A percentile compares a stretch with the other conserved stretches of the same genome.
phyloP scores from a whole-genome alignment of 1,140 invertebrate species.

The Drosophila pandora region DNA sequence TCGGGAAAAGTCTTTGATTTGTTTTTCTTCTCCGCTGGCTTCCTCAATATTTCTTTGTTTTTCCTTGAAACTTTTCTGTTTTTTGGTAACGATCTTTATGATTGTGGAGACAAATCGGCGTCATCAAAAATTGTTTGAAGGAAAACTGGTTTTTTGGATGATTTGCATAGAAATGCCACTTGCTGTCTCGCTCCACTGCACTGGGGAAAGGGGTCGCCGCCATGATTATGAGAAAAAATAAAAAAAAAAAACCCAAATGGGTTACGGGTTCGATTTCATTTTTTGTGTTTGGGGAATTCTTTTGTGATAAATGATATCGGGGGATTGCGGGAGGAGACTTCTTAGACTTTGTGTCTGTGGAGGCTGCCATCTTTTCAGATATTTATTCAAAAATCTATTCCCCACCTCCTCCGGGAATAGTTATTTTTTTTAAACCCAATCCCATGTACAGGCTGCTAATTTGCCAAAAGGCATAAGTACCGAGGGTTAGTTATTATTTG shows the following conservation, averaged over 20 bases:
- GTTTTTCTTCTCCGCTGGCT: conserved; percentile 16
- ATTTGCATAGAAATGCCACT: conserved; percentile 72
- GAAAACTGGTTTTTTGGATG: conserved; percentile 55
- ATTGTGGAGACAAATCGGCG: conserved; percentile 78
- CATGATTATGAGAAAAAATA: conserved; percentile 30
- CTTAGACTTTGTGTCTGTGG: conserved; percentile 51
- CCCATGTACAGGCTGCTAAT: conserved; percentile 34
- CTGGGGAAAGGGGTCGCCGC: conserved; percentile 20
- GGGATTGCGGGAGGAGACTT: conserved; percentile 23
- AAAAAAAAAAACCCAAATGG: conserved; percentile 6
- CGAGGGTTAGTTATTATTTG: conserved; percentile 67
- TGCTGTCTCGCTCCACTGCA: conserved; percentile 49
- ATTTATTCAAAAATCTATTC: neutral
- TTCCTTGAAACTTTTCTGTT: conserved; percentile 16
- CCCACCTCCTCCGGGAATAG: neutral
- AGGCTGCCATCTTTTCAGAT: conserved; percentile 2
- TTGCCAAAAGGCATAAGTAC: conserved; percentile 32
- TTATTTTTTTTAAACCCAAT: conserved; percentile 3
- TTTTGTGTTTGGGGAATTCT: conserved; percentile 18
- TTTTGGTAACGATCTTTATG: conserved; percentile 61
- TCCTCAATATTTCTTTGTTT: conserved; percentile 22
- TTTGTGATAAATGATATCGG: conserved; percentile 55
- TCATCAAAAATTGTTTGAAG: conserved; percentile 64
- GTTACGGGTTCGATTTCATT: conserved; percentile 24
- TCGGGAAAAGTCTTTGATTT: conserved; percentile 55